Conservation (phyloP, 2,113 vertebrate genomes). For the Plecotus auritus region DNA sequence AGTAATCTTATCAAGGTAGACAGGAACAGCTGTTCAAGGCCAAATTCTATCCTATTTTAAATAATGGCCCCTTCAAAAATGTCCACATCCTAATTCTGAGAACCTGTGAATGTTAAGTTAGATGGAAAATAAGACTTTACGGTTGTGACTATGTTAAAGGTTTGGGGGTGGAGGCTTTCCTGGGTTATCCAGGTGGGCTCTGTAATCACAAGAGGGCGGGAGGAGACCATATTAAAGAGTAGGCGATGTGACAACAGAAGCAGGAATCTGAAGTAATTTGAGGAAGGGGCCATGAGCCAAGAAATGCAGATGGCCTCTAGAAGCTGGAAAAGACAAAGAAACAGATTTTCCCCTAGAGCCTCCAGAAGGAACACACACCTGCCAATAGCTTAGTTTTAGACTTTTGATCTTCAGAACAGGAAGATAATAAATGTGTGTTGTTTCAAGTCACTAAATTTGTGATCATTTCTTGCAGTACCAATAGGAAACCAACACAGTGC, state of each 20-base stretch:
- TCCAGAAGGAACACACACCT: neutral
- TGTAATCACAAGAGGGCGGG: neutral
- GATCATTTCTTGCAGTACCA: neutral
- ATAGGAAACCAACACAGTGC: neutral
- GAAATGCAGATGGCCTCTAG: neutral
- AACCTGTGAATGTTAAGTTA: neutral
- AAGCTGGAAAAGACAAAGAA: neutral
- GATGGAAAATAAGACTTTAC: neutral
- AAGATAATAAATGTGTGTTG: neutral
- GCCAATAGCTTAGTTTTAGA: neutral
- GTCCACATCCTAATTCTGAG: neutral
- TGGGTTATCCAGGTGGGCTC: neutral
- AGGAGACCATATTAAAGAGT: neutral
- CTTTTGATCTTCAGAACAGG: neutral
- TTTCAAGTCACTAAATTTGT: neutral
- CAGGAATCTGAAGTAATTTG: neutral
- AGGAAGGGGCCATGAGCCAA: neutral
- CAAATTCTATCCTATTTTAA: neutral
- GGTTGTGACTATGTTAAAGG: neutral
- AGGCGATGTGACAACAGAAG: neutral
- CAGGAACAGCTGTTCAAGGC: neutral
- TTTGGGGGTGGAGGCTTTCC: neutral
- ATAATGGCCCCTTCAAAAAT: neutral
- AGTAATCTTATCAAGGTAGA: neutral
- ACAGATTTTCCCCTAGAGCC: neutral